Conservation (phyloP, 2,888 invertebrate species). For the Drosophila multiciliata region DNA sequence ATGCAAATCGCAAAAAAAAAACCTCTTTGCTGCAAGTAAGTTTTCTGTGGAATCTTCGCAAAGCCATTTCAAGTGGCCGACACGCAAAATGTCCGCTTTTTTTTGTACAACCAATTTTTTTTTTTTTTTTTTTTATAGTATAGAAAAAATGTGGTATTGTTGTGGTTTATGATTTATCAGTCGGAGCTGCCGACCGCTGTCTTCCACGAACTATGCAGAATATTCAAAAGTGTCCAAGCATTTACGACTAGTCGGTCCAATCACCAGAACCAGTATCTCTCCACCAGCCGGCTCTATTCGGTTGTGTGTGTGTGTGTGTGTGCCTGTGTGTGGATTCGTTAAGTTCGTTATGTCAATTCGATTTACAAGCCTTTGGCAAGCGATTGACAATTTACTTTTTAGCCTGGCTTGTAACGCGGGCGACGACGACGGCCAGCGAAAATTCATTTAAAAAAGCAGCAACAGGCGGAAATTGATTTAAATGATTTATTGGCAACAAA, state of each 20-base stretch:
- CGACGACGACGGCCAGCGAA: constrained; percentile 36
- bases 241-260: constrained; percentile 1
- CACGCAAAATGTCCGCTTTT: constrained; percentile 18
- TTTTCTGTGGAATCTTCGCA: constrained; percentile 58
- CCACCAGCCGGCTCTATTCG: constrained; percentile 18
- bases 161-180: constrained; percentile 67
- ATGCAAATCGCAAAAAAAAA: constrained; percentile 57
- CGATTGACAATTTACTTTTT: constrained; percentile 73
- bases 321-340: constrained; percentile 48
- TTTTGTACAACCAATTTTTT: constrained; percentile 6
- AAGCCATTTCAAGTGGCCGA: constrained; percentile 56
- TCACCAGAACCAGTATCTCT: constrained; percentile 7
- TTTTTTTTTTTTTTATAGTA: constrained; percentile 12
- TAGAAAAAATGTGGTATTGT: constrained; percentile 60
- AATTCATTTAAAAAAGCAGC: constrained; percentile 53
- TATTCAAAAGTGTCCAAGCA: constrained; percentile 8
- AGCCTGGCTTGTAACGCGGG: constrained; percentile 8
- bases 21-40: constrained; percentile 30
- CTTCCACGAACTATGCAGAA: constrained; percentile 47
- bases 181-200: constrained; percentile 34
- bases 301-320: constrained; percentile 26
- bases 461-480: constrained; percentile 83
- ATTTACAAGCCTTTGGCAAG: constrained; percentile 74
- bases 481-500: constrained; percentile 79
- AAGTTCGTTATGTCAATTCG: constrained; percentile 79